Conservation (phyloP, 2,113 vertebrate species). For the Calonectris borealis region DNA sequence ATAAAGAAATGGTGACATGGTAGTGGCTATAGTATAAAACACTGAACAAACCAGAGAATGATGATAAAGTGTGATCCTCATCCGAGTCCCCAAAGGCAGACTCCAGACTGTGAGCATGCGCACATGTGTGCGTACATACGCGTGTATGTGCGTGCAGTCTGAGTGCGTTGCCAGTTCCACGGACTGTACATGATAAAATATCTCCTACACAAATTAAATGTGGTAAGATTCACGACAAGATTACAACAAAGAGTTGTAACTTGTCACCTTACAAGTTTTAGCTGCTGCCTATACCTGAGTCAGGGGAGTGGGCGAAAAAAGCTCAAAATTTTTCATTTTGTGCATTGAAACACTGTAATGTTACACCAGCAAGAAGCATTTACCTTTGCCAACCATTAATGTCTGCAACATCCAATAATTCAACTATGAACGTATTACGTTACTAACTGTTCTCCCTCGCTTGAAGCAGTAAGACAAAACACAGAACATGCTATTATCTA, state of each 20-base stretch:
- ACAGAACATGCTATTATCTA: background rate
- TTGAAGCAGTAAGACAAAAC: background rate
- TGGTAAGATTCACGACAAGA: background rate
- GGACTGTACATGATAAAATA: background rate
- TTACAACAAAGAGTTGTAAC: background rate
- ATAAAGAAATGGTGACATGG: background rate
- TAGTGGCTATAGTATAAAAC: background rate
- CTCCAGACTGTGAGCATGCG: fast-evolving
- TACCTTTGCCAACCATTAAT: background rate
- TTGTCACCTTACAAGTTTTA: background rate
- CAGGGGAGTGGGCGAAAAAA: too few relatives aligned
- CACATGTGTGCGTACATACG: too few relatives aligned
- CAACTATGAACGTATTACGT: background rate
- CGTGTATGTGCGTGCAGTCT: fast-evolving
- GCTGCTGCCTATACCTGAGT: background rate
- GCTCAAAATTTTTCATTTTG: background rate
- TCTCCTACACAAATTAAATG: background rate
- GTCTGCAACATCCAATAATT: background rate
- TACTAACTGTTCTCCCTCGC: background rate
- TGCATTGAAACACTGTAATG: background rate
- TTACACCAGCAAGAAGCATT: background rate
- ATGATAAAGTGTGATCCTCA: background rate
- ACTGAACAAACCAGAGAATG: background rate
- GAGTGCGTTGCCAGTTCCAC: background rate
- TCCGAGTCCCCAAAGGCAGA: background rate